Evolutionary conservation across 2,888 invertebrate species (phyloP), one percentile per base, ranked within the genome.

Genomic region (Clostera curtula): DNA sequence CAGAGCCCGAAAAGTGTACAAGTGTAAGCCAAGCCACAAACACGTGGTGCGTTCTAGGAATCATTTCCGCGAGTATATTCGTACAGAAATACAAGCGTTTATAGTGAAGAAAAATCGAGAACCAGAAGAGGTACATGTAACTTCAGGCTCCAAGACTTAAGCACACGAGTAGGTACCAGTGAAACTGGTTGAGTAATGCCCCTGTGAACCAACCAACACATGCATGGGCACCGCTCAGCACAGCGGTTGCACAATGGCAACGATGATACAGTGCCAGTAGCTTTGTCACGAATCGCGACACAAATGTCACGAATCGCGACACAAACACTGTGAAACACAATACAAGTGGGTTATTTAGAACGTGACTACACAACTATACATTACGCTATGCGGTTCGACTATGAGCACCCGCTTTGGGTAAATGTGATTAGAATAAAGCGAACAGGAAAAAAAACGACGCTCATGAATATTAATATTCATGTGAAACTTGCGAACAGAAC

Each of bases 261-360:
- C 58, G 62, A 65, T 59, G 68, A 61, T 63, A 61, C 64, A 57
- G 53, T 50, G 46, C 55, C 62, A 59, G 59, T 56, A 60, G 61
- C 60, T 56, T 50, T 64, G 70, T 64, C 69, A 69, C 66, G 66
- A 69, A 56, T 54, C 56, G 59, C 56, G 56, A 56, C 59, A 70
- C 66, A 66, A 58, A 64, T 51, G 50, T 57, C 57, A 48, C 59
- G 72, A 68, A 72, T n/a, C 56, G 59, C 56, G 56, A 56, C 59
- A 70, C 66, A 66, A 58, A 64, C 51, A 51, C 57, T 57, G 49
- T 60, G 72, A 68, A 72, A 72, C 66, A 64, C 67, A 68, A 71
- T 70, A 69, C 70, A 63, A 60, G 54, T 60, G 50, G 61, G 63
- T 58, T 74, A 75, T 74, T 72, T 63, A 65, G 75, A 73, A 74